Evolutionary conservation across 1,140 invertebrate genomes (phyloP), one percentile per base, ranked within the genome.

Genomic region (Holcopasites calliopsidis): DNA sequence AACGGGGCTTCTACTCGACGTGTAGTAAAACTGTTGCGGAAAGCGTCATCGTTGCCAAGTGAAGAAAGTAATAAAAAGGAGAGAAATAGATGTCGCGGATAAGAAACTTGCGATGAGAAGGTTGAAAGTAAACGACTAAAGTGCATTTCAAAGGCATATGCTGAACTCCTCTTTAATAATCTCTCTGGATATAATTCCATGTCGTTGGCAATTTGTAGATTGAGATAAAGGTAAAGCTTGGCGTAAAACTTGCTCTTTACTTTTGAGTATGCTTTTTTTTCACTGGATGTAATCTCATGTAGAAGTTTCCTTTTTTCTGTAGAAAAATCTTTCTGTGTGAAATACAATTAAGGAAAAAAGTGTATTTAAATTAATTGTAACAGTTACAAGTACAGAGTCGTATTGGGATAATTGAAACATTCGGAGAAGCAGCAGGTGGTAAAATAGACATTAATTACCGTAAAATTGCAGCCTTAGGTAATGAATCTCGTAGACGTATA

Each of bases 81-180:
- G 18, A 21, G 42, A 31, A 7, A 21, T 4, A 33, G 28, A 33
- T 16, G 18, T 2, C 2, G 23, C 13, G n/a, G 23, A 10, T 31
- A n/a, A 26, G 26, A 23, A 18, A 60, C 49, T 62, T 47, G 54
- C 47, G 60, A 66, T 13, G 35, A 16, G 31, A 23, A 66, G 57
- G 72, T 71, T 52, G 64, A 70, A 79, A 82, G 71, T 79, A 82
- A 79, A 79, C 52, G 62, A 52, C 42, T 7, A 23, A 47, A 35
- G 61, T n/a, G 42, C 5, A 11, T 28, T 54, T 35, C 44, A 31
- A 26, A 11, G 38, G n/a, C 47, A 77, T 77, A 84, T 85, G 84
- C n/a, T n/a, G n/a, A 86, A 78, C 84, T 86, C 78, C 64, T 78
- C n/a, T n/a, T n/a, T n/a, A n/a, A n/a, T 71, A 62, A 73, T 54